phyloP scores from a whole-genome alignment of 2,113 vertebrate genomes.

The Brachyhypopomus occidentalis region DNA sequence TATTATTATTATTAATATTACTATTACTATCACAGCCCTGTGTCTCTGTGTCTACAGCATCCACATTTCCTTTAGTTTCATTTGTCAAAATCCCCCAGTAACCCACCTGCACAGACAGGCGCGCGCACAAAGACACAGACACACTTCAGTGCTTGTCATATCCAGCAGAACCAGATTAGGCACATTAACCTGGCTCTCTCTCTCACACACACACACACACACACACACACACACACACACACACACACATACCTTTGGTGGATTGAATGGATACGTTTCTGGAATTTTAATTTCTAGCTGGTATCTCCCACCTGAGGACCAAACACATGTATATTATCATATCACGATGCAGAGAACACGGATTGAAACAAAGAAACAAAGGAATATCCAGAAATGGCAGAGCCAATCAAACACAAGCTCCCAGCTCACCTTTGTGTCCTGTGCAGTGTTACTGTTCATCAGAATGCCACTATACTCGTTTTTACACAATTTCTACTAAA shows the following conservation, averaged over 20 bases:
- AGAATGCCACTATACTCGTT: neutral
- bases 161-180: conserved; percentile 16
- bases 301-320: conserved; percentile 75
- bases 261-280: conserved; percentile 83
- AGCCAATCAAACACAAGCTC: neutral
- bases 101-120: neutral
- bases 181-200: neutral
- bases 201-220: no score
- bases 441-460: neutral
- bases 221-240: no score
- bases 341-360: neutral
- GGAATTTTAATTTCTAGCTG: conserved; percentile 85
- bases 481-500: neutral
- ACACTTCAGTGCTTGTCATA: neutral
- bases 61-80: neutral
- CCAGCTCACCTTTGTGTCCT: neutral
- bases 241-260: conserved; percentile 73
- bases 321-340: neutral
- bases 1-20: no score
- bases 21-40: no score
- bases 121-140: neutral
- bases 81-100: neutral
- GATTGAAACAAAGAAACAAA: neutral
- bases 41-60: no score
- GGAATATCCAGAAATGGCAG: neutral